These are phyloP conservation scores for Acropternis orthonyx DNA, from an alignment of 2,797 vertebrate genomes.

Conservation along the genomic window DNA sequence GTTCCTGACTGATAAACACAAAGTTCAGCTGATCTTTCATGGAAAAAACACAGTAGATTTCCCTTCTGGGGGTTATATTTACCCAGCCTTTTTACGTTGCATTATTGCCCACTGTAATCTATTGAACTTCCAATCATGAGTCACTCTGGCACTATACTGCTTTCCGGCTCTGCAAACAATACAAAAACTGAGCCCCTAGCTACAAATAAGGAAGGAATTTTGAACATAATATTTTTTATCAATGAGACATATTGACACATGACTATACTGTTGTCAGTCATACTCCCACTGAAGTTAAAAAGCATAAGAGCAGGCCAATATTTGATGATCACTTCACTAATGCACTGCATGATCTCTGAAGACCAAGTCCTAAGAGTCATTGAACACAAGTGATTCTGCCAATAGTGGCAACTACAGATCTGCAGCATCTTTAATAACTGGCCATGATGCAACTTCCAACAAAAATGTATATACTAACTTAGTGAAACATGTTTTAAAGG, in stretches of 20 bases:
- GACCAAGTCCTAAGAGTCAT: background rate
- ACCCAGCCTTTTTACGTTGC: background rate
- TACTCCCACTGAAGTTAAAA: background rate
- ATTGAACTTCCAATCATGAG: conserved; percentile 41
- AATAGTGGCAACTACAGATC: background rate
- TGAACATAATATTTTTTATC: background rate
- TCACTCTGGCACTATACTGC: background rate
- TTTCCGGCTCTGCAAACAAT: conserved; percentile 33
- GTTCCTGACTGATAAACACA: conserved; percentile 28
- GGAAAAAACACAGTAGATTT: conserved; percentile 28
- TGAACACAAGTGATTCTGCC: background rate
- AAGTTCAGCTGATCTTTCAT: conserved; percentile 39
- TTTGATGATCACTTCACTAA: background rate
- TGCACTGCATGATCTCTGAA: background rate
- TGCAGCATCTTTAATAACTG: background rate
- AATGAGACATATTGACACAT: background rate
- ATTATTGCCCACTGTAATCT: background rate
- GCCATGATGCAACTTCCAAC: background rate
- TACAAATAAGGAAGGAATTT: conserved; percentile 13
- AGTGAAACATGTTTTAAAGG: background rate
- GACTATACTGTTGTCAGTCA: background rate
- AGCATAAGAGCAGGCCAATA: background rate
- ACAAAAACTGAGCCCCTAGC: background rate
- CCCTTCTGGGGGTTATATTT: conserved; percentile 38
- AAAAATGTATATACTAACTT: background rate